Base-by-base conservation (phyloP, 1,140 invertebrate species). In the Panonychus citri region DNA sequence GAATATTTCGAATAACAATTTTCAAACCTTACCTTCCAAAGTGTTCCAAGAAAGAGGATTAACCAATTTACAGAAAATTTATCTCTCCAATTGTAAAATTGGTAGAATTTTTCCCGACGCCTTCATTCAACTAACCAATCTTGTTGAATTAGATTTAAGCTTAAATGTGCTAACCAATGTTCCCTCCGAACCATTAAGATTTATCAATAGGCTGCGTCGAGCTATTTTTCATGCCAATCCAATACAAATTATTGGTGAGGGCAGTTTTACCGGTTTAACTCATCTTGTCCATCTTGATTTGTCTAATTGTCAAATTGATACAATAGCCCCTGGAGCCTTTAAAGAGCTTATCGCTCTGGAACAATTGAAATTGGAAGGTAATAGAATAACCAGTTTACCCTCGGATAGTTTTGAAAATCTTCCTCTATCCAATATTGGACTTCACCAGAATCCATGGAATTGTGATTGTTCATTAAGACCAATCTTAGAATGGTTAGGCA, bases 31-130 rank as follows among this genome's bases (percentile, higher is more conserved):
- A 34, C 77, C 82, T 7, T 76, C 77, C 39, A 82, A 85, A 65
- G 81, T 81, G 54, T 91, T 91, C 68, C 73, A 78, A 46, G 75
- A 77, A 51, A 79, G 81, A 19, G 81, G 80, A 27, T 74, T 93
- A 28, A 75, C 85, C 21, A 89, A 93, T 70, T 71, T 91, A 59
- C 87, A 91, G 70, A 77, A 81, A 64, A 77, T 91, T 34, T 87
- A 83, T 68, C 70, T 90, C 63, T 75, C 81, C 48, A 78, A 75
- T 60, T 90, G 86, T 67, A 78, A 78, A 59, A 79, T 91, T 61
- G 80, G 81, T 37, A 79, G 82, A 68, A 86, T 93, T 68, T 82
- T 89, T 66, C 75, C 78, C 12, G 65, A 66, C 54, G 59, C 64
- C 3, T 65, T 65, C 53, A 54, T 53, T 50, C 64, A 65, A 54